Conservation (phyloP, 2,888 invertebrate species). For the Melanostoma scalare region DNA sequence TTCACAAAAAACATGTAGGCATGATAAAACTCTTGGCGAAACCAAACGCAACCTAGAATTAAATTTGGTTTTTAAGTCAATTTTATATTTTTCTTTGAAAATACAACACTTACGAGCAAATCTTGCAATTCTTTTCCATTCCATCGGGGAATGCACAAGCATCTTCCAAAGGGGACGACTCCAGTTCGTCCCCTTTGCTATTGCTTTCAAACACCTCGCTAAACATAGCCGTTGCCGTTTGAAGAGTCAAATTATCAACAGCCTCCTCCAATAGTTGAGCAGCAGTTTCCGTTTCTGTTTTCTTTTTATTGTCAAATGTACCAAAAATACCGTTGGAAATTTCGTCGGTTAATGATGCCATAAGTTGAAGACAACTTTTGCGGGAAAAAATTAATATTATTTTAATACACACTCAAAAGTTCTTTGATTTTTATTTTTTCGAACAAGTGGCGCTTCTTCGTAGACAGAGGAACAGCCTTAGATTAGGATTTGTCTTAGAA, state of each 20-base stretch:
- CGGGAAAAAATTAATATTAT: constrained; percentile 34
- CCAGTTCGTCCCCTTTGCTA: constrained; percentile 78
- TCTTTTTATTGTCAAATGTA: constrained; percentile 62
- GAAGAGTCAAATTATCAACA: constrained; percentile 65
- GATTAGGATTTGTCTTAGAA: constrained; percentile 28
- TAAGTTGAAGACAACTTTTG: constrained; percentile 74
- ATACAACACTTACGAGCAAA: constrained; percentile 85
- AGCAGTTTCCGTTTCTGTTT: constrained; percentile 54
- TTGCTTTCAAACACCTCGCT: constrained; percentile 78
- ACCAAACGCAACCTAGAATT: constrained; percentile 86
- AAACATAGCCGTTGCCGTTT: constrained; percentile 75
- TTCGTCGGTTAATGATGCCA: constrained; percentile 76
- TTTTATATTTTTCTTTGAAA: not conserved
- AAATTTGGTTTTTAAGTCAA: constrained; percentile 10
- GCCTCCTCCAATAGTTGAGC: constrained; percentile 65
- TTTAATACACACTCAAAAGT: constrained; percentile 6
- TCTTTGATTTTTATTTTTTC: constrained; percentile 1
- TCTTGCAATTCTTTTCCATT: constrained; percentile 85
- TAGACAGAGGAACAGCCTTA: constrained; percentile 35
- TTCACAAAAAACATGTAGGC: constrained; percentile 97
- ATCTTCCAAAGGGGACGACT: constrained; percentile 81
- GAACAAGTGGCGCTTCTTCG: constrained; percentile 35
- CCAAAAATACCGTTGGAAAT: constrained; percentile 72
- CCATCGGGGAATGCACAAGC: constrained; percentile 79
- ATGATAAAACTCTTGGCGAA: constrained; percentile 93